A percentile compares a stretch with the other conserved stretches of the same genome.
Conservation (phyloP, 1,140 invertebrate genomes). For the Mactra quadrangularis region DNA sequence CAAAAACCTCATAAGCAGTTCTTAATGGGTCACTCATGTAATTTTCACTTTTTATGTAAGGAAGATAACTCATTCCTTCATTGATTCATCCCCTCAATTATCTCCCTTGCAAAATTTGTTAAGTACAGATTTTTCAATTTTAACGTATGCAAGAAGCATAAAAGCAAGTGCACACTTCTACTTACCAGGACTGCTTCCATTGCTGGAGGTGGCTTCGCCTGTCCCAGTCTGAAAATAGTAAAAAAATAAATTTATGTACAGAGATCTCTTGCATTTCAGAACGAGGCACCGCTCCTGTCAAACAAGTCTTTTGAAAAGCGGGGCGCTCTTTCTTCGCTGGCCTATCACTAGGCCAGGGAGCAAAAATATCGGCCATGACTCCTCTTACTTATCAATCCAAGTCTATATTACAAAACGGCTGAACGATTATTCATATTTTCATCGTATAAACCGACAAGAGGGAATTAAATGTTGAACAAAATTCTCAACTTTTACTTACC, state of each 20-base stretch:
- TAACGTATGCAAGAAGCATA: too few species aligned
- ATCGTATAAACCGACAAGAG: not conserved
- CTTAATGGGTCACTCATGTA: too few species aligned
- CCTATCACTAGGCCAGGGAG: slow-evolving; percentile 6
- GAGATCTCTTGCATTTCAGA: slow-evolving; percentile 30
- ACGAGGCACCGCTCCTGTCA: slow-evolving; percentile 43
- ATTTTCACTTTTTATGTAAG: too few species aligned
- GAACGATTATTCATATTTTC: not conserved
- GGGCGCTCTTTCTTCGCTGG: slow-evolving; percentile 51
- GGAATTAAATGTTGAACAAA: slow-evolving; percentile 5
- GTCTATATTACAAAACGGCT: slow-evolving; percentile 42
- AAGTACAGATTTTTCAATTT: too few species aligned
- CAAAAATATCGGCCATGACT: slow-evolving; percentile 9
- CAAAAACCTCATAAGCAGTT: too few species aligned
- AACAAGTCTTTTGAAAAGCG: slow-evolving; percentile 18
- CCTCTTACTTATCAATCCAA: slow-evolving; percentile 17
- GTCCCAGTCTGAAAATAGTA: slow-evolving; percentile 78
- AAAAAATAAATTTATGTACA: slow-evolving; percentile 8
- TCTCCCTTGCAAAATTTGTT: too few species aligned
- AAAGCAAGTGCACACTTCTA: slow-evolving; percentile 7
- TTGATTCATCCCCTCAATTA: too few species aligned
- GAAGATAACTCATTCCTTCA: too few species aligned
- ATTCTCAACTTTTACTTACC: slow-evolving; percentile 70
- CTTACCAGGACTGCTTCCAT: slow-evolving; percentile 81
- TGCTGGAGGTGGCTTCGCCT: slow-evolving; percentile 75